phyloP scores from a whole-genome alignment of 2,797 vertebrate genomes.

The Scyliorhinus canicula region DNA sequence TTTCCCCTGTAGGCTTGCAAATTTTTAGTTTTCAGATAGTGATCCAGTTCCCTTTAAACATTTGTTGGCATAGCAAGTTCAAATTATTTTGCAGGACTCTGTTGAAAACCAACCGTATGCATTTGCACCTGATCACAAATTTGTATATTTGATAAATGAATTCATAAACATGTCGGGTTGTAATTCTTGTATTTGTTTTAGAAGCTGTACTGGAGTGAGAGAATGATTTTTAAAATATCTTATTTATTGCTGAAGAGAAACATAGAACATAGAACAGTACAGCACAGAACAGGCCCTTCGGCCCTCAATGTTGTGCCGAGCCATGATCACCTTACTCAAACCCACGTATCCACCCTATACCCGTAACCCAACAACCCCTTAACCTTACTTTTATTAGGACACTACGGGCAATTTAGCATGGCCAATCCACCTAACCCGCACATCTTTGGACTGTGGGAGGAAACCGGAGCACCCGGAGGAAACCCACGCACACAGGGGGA shows the following conservation, averaged over 20 bases:
- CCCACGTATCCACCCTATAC: no score
- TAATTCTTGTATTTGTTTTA: background rate
- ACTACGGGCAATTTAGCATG: no score
- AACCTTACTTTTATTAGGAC: no score
- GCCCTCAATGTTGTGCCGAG: no score
- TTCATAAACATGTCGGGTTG: background rate
- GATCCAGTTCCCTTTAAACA: background rate
- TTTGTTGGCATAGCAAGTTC: background rate
- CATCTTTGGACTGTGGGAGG: no score
- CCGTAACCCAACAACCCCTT: no score
- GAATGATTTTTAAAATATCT: background rate
- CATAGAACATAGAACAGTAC: no score
- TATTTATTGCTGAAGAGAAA: background rate
- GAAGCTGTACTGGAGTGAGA: background rate
- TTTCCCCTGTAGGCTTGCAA: background rate
- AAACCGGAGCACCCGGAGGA: no score
- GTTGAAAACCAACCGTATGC: background rate
- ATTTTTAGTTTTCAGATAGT: background rate
- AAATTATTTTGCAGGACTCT: background rate
- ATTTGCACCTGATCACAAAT: background rate
- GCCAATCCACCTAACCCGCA: no score
- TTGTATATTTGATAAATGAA: background rate
- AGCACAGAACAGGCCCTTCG: no score
- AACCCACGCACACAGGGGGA: no score
- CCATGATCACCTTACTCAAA: no score